Base-by-base conservation (phyloP, 2,113 vertebrate genomes). In the Nycticryphes semicollaris region DNA sequence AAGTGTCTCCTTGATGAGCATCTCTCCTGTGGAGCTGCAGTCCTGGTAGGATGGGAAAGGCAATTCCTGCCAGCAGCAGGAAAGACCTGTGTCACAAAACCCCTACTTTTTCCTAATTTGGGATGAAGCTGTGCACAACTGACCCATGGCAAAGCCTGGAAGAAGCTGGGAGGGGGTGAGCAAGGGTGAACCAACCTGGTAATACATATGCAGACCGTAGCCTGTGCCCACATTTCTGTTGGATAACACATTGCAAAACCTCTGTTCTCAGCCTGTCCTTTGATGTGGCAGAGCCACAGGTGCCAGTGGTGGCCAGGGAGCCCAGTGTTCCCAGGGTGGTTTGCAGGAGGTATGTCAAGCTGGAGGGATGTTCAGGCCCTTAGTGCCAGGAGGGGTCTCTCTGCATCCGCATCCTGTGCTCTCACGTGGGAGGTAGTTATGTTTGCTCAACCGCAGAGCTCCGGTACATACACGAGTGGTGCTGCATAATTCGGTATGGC, bases 401-500 rank as follows among this genome's bases (percentile, higher is more conserved):
- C 13, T 6, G 57, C 13, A 9, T 12, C 41, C 1, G 0, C 7
- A 3, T 84, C 41, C 60, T 33, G 20, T 68, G n/a, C 54, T 69
- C 45, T 24, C 3, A 3, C n/a, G 13, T 0, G 0, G 30, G 31
- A 33, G 28, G 3, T 20, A 1, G 7, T 37, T 57, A 14, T n/a
- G 17, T 57, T 73, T 53, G 33, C 45, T 19, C 21, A 10, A 3
- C 47, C 4, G 0, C 3, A 2, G 25, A 33, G 60, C 14, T 23
- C 53, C 22, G 43, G 18, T 33, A 41, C 13, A 0, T 47, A 3
- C 20, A 2, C 3, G 9, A 41, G 56, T 11, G 68, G 11, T 51
- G 48, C 90, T 57, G 70, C 19, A 0, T 48, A 18, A 37, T 27
- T 53, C 1, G 5, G 22, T 51, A 24, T 2, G 2, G 73, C 41